Base-by-base conservation (phyloP, 2,888 invertebrate genomes). In the Taenaris catops region DNA sequence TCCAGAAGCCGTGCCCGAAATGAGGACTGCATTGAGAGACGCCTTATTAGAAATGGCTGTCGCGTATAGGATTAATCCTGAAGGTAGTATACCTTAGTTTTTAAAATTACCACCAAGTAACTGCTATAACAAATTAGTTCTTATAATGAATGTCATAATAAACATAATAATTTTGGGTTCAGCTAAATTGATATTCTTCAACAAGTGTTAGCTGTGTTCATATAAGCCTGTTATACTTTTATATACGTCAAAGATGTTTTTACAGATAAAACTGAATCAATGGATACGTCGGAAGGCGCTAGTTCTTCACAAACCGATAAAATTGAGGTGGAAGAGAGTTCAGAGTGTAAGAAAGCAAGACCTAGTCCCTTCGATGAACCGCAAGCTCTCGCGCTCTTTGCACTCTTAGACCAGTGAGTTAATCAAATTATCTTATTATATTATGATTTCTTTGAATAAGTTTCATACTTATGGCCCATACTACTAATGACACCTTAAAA, bases 21-120 rank as follows among this genome's bases (percentile, higher is more conserved):
- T 91, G 49, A 89, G 89, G 48, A 87, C 91, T 0, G 90, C 92
- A 0, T 86, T 94, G 4, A 80, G 93, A 10, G 93, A 93, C 54
- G 91, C 92, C 0, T 56, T 94, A 19, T 79, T 92, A 0, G 89
- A 92, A 28, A 92, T 94, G 90, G 88, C 92, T 0, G 84, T 84
- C 2, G 91, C 92, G 0, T 93, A 91, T 54, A 89, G 81, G 46
- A 70, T 83, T 25, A 53, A 49, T n/a, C 48, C 59, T 35, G 55
- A 72, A 51, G 78, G 84, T 83, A 8, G 23, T 2, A 4, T 14
- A 3, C 2, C 4, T 14, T 14, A 14, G 14, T 4, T 14, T 14
- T 14, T 14, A 14, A n/a, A n/a, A n/a, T n/a, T n/a, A n/a, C n/a
- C n/a, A n/a, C n/a, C n/a, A n/a, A n/a, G n/a, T n/a, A n/a, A n/a